phyloP scores from a whole-genome alignment of 2,888 invertebrate genomes.

The Machimus rusticus region DNA sequence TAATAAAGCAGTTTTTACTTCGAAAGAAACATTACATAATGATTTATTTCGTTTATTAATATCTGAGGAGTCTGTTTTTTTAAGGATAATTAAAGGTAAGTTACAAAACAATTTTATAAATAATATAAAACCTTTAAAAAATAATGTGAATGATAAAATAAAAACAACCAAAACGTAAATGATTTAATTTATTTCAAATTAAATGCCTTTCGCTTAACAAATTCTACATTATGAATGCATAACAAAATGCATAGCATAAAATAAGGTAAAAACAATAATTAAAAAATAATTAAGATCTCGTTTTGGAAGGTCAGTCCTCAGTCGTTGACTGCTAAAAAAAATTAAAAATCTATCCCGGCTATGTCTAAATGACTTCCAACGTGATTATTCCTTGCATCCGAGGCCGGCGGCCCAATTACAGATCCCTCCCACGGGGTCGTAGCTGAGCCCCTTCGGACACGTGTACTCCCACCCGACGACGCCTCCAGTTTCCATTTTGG shows the following conservation, averaged over 20 bases:
- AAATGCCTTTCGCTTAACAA: neutral
- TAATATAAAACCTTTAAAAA: too few species aligned
- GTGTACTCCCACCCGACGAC: conserved; percentile 88
- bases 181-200: neutral
- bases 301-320: neutral
- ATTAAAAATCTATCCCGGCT: neutral
- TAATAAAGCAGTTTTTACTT: too few species aligned
- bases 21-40: too few species aligned
- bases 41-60: too few species aligned
- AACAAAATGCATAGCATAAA: conserved; percentile 1
- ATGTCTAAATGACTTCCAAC: neutral
- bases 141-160: neutral
- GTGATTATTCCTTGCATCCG: conserved; percentile 72
- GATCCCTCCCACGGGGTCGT: conserved; percentile 88
- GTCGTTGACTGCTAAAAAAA: conserved; percentile 8
- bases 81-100: neutral
- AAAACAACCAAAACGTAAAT: neutral
- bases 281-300: neutral
- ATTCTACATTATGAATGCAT: neutral
- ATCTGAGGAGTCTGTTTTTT: neutral
- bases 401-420: conserved; percentile 89
- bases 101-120: neutral
- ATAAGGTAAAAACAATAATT: conserved; percentile 4
- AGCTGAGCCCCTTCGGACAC: conserved; percentile 84
- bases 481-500: conserved; percentile 78